phyloP scores from a whole-genome alignment of 2,888 invertebrate genomes.

The Brenthis hecate region DNA sequence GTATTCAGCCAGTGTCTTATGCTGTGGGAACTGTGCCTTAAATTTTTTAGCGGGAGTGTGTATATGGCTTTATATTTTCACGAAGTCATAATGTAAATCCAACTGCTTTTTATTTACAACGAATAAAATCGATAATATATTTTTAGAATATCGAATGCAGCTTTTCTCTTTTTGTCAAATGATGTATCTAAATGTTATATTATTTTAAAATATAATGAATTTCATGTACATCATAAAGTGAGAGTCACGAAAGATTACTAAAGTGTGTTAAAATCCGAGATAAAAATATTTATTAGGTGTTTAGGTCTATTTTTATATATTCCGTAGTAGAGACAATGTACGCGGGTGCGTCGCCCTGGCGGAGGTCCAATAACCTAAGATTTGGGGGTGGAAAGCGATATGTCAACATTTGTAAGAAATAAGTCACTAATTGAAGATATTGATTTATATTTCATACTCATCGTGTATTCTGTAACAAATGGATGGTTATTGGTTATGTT shows the following conservation, averaged over 20 bases:
- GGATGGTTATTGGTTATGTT: too few relatives aligned
- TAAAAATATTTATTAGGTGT: conserved; percentile 17
- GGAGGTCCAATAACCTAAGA: conserved; percentile 46
- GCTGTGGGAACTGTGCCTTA: neutral
- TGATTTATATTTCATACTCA: neutral
- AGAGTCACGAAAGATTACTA: neutral
- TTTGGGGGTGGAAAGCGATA: conserved; percentile 42
- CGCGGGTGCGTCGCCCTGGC: conserved; percentile 51
- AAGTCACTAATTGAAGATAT: conserved; percentile 2
- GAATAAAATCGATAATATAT: too few relatives aligned
- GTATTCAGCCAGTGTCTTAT: neutral
- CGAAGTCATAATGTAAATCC: too few relatives aligned
- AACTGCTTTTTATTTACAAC: too few relatives aligned
- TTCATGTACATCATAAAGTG: too few relatives aligned
- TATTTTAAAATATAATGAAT: too few relatives aligned
- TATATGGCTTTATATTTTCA: too few relatives aligned
- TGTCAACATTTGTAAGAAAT: conserved; percentile 21
- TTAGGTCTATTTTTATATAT: conserved; percentile 44
- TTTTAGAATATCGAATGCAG: too few relatives aligned
- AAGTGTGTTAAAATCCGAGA: neutral
- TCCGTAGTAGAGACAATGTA: conserved; percentile 42
- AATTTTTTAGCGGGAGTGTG: neutral
- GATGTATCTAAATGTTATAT: too few relatives aligned
- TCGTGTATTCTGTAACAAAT: neutral
- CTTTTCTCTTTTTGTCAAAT: too few relatives aligned